Percentiles rank a stretch among this genome's conserved stretches.
These are phyloP conservation scores for Cosmia trapezina DNA, from an alignment of 2,888 invertebrate species.

Conservation along the genomic window DNA sequence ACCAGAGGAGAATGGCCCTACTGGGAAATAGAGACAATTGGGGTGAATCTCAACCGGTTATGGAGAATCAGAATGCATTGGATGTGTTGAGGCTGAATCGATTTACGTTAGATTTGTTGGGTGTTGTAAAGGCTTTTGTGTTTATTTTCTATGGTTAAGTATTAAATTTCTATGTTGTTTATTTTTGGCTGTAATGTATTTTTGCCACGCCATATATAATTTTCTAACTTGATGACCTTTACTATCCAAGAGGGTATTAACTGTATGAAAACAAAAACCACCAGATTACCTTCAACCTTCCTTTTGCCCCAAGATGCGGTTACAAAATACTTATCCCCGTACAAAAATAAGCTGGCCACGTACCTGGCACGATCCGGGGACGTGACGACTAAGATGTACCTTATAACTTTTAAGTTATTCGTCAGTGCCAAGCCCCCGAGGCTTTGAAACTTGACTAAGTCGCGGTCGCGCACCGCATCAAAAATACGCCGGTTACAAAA, in stretches of 20 bases:
- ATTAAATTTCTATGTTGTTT: neutral
- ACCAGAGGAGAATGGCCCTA: constrained; percentile 77
- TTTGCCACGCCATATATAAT: neutral
- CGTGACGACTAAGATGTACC: constrained; percentile 66
- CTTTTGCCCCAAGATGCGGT: constrained; percentile 47
- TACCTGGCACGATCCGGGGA: constrained; percentile 67
- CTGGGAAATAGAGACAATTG: constrained; percentile 83
- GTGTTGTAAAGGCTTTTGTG: constrained; percentile 8
- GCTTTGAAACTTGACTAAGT: constrained; percentile 73
- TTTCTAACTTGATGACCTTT: neutral
- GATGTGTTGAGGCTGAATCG: constrained; percentile 42
- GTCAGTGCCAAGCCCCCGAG: constrained; percentile 64
- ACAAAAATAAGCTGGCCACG: constrained; percentile 71
- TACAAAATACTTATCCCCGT: constrained; percentile 57
- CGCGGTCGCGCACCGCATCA: constrained; percentile 76
- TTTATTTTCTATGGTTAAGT: neutral
- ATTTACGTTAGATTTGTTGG: constrained; percentile 33
- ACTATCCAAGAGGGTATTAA: neutral
- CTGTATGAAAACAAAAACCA: constrained; percentile 27
- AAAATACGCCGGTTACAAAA: constrained; percentile 73
- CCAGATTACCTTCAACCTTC: neutral
- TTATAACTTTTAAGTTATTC: constrained; percentile 77
- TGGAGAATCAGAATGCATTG: constrained; percentile 58
- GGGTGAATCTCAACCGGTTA: constrained; percentile 68
- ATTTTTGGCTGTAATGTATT: neutral